Conservation (phyloP, 2,113 vertebrate species). For the Platysteira castanea region DNA sequence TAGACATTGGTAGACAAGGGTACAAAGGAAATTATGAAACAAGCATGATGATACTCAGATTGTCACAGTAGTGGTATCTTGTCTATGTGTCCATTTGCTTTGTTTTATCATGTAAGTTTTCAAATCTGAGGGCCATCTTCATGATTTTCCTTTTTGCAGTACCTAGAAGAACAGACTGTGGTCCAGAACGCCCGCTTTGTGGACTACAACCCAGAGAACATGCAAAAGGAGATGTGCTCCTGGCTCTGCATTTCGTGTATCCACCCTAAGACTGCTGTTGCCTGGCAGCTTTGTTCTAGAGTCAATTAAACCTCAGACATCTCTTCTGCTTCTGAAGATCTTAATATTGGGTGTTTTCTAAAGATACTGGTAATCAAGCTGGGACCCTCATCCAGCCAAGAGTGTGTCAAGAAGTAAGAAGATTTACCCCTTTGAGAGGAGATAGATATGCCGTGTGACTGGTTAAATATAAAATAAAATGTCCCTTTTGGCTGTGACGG, state of each 20-base stretch:
- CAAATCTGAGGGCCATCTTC: not conserved
- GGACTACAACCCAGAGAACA: not conserved
- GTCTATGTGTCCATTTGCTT: not conserved
- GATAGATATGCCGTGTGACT: not conserved
- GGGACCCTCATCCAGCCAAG: not conserved
- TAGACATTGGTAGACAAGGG: not conserved
- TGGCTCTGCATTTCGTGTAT: not conserved
- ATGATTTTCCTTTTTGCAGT: not conserved
- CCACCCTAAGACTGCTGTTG: not conserved
- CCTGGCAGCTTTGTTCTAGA: not conserved
- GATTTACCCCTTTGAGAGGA: not conserved
- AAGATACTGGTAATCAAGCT: not conserved
- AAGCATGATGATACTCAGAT: not conserved
- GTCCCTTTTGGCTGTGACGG: not conserved
- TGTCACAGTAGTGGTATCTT: not conserved
- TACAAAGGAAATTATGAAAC: not conserved
- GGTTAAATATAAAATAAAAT: not conserved
- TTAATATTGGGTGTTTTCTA: not conserved
- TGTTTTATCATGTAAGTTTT: not conserved
- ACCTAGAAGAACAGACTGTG: not conserved
- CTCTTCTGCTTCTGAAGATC: not conserved
- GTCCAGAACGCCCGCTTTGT: not conserved
- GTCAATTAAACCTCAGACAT: not conserved
- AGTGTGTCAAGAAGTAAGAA: not conserved
- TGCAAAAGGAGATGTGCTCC: not conserved